Conservation (phyloP, 2,888 invertebrate genomes). For the Leptura quadrifasciata region DNA sequence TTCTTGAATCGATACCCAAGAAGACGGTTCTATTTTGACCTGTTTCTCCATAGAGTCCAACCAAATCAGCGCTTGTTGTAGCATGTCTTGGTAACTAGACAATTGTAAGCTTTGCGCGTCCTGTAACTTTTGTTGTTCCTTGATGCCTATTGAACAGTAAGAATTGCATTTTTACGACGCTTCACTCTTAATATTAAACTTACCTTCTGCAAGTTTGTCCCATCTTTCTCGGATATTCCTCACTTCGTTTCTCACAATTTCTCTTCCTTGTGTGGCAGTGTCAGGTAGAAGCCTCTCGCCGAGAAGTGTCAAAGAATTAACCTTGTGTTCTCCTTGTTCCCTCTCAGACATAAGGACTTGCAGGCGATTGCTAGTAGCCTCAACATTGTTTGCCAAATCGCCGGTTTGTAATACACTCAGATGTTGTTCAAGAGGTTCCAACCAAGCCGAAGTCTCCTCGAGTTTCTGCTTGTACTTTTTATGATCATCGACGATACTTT, state of each 20-base stretch:
- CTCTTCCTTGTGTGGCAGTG: slow-evolving; percentile 93
- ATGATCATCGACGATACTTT: slow-evolving; percentile 89
- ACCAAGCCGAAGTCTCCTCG: slow-evolving; percentile 85
- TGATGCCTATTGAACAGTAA: slow-evolving; percentile 74
- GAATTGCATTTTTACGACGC: not conserved
- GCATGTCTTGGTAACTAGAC: slow-evolving; percentile 89
- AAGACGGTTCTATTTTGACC: slow-evolving; percentile 82
- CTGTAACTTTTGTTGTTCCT: slow-evolving; percentile 89
- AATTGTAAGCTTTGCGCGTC: slow-evolving; percentile 89
- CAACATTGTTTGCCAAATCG: slow-evolving; percentile 76
- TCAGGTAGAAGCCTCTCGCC: slow-evolving; percentile 95
- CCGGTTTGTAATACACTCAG: slow-evolving; percentile 81
- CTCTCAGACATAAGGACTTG: slow-evolving; percentile 86
- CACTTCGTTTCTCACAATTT: slow-evolving; percentile 90
- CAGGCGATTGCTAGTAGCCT: slow-evolving; percentile 81
- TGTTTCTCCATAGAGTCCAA: slow-evolving; percentile 89
- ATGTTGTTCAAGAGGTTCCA: slow-evolving; percentile 85
- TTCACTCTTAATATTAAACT: slow-evolving; percentile 22
- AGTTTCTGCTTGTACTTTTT: slow-evolving; percentile 85
- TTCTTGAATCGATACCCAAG: slow-evolving; percentile 88
- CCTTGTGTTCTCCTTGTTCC: slow-evolving; percentile 88
- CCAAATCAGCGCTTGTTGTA: slow-evolving; percentile 90
- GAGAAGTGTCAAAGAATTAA: slow-evolving; percentile 83
- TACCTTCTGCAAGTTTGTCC: slow-evolving; percentile 89
- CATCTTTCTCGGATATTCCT: slow-evolving; percentile 88